phyloP scores from a whole-genome alignment of 2,797 vertebrate genomes.

The Chlorospingus semifuscus region DNA sequence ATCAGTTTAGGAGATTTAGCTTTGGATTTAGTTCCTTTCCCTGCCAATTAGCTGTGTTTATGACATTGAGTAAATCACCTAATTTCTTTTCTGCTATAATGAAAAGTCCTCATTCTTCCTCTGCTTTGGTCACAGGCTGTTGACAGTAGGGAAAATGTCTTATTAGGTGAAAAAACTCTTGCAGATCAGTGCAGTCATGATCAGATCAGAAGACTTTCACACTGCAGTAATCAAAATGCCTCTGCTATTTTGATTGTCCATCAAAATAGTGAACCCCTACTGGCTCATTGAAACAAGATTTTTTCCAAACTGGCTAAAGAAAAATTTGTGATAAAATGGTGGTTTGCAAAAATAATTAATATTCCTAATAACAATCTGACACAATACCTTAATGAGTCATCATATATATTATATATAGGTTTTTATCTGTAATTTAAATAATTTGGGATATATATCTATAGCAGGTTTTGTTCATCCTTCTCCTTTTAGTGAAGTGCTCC shows the following conservation, averaged over 20 bases:
- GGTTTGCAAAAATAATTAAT: neutral
- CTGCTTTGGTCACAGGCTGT: neutral
- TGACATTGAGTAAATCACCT: neutral
- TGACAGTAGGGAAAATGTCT: neutral
- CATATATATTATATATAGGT: neutral
- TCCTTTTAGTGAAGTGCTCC: neutral
- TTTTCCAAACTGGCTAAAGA: neutral
- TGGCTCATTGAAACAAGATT: rapidly evolving
- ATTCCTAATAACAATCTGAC: neutral
- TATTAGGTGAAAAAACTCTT: neutral
- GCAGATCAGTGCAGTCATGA: neutral
- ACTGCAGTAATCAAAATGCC: neutral
- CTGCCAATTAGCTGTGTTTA: neutral
- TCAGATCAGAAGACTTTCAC: neutral
- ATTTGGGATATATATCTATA: neutral
- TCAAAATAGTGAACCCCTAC: neutral
- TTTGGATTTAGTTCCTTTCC: neutral
- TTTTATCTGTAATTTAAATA: neutral
- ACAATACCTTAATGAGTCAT: neutral
- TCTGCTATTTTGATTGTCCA: neutral
- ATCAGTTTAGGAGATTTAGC: neutral
- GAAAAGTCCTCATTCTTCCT: neutral
- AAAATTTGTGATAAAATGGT: neutral
- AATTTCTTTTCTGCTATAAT: neutral
- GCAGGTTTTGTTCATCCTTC: neutral